phyloP scores from a whole-genome alignment of 1,140 invertebrate species.

The Drosophila rhopaloa region DNA sequence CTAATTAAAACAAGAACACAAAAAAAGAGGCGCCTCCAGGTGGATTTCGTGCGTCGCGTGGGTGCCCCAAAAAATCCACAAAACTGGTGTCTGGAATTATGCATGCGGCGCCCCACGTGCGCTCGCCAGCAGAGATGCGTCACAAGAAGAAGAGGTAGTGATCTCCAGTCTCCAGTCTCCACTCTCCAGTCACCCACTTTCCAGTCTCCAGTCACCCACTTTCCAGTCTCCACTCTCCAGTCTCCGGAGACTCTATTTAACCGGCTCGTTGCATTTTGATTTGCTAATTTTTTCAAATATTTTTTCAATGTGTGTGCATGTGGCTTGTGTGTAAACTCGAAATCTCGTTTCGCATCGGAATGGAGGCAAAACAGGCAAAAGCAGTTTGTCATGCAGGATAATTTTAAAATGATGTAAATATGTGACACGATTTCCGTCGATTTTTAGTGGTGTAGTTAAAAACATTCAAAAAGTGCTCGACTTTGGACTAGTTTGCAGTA shows the following conservation, averaged over 20 bases:
- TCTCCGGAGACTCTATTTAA: not conserved
- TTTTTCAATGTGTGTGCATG: slow-evolving; percentile 35
- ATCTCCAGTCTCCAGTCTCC: not conserved
- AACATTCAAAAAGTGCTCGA: no score
- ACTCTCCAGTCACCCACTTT: no score
- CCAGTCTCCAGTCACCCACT: no score
- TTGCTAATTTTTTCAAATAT: slow-evolving; percentile 25
- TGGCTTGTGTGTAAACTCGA: slow-evolving; percentile 16
- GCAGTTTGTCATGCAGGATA: slow-evolving; percentile 82
- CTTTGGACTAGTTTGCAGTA: not conserved
- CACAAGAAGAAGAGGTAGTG: slow-evolving; percentile 83
- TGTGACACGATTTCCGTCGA: not conserved
- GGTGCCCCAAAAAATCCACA: slow-evolving; percentile 49
- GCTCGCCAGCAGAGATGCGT: slow-evolving; percentile 80
- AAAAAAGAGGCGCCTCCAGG: slow-evolving; percentile 7
- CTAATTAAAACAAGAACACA: not conserved
- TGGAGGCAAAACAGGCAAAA: slow-evolving; percentile 60
- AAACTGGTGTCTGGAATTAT: slow-evolving; percentile 80
- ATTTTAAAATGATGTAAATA: slow-evolving; percentile 81
- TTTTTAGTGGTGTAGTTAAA: not conserved
- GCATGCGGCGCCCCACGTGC: slow-evolving; percentile 73
- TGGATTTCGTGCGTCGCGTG: slow-evolving; percentile 44
- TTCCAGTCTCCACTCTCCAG: not conserved
- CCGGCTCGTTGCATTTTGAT: slow-evolving; percentile 10
- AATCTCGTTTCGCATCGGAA: not conserved